Conservation (phyloP, 1,140 invertebrate species). For the Caenorhabditis tropicalis region DNA sequence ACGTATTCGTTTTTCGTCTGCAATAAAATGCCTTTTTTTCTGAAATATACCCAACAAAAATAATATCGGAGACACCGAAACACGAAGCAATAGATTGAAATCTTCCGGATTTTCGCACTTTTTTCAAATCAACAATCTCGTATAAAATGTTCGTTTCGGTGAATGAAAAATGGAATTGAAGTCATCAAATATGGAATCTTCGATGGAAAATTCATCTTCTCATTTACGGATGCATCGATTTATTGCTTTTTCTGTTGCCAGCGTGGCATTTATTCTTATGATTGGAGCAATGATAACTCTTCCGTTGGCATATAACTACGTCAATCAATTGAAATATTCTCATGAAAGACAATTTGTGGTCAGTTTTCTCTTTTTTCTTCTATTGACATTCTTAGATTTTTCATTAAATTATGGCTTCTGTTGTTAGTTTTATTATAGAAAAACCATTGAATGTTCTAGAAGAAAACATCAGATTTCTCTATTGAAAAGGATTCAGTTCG, state of each 20-base stretch:
- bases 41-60: neutral
- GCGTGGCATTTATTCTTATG: neutral
- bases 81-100: conserved; percentile 27
- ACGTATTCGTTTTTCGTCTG: conserved; percentile 13
- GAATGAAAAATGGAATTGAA: neutral
- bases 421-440: too few relatives aligned
- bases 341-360: conserved; percentile 4
- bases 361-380: neutral
- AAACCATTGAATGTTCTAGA: too few relatives aligned
- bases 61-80: neutral
- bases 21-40: conserved; percentile 21
- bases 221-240: conserved; percentile 6
- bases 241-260: conserved; percentile 1
- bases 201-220: neutral
- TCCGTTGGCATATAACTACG: neutral
- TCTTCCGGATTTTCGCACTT: conserved; percentile 34
- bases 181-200: neutral
- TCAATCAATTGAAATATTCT: conserved; percentile 8
- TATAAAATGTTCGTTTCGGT: neutral
- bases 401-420: too few relatives aligned
- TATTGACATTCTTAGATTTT: too few relatives aligned
- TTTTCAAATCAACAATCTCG: neutral
- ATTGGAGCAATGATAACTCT: conserved; percentile 6
- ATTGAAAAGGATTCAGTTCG: too few relatives aligned
- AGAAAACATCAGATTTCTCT: too few relatives aligned